Percentiles rank a stretch among this genome's conserved stretches.
Conservation (phyloP, 2,113 vertebrate genomes). For the Panthera uncia region DNA sequence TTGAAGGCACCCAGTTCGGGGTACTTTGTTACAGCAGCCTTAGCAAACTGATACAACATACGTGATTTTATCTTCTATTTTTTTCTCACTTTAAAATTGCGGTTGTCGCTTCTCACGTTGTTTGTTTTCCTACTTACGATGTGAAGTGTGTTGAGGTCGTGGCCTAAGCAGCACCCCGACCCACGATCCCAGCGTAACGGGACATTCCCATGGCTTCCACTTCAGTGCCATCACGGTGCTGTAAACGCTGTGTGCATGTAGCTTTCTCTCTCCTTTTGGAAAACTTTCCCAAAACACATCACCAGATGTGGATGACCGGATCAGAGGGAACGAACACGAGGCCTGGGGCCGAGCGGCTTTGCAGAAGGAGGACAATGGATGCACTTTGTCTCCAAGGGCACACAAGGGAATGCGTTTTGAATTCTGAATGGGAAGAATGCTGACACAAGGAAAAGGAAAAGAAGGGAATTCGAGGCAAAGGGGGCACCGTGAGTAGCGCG, state of each 20-base stretch:
- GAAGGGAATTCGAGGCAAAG: background rate
- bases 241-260: background rate
- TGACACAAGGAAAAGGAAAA: background rate
- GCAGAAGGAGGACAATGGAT: background rate
- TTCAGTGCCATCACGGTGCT: background rate
- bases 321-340: background rate
- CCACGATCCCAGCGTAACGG: background rate
- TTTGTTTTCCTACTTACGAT: background rate
- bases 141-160: background rate
- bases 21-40: background rate
- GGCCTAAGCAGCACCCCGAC: fast-evolving
- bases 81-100: background rate
- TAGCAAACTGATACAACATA: background rate
- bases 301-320: background rate
- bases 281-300: background rate
- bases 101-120: background rate
- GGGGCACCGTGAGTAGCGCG: no score
- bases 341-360: background rate
- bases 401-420: background rate
- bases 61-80: background rate
- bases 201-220: background rate
- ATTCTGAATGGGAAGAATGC: background rate
- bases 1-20: background rate
- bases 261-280: background rate
- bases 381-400: background rate